Evolutionary conservation across 2,113 vertebrate genomes (phyloP).

Genomic region (Morone saxatilis): DNA sequence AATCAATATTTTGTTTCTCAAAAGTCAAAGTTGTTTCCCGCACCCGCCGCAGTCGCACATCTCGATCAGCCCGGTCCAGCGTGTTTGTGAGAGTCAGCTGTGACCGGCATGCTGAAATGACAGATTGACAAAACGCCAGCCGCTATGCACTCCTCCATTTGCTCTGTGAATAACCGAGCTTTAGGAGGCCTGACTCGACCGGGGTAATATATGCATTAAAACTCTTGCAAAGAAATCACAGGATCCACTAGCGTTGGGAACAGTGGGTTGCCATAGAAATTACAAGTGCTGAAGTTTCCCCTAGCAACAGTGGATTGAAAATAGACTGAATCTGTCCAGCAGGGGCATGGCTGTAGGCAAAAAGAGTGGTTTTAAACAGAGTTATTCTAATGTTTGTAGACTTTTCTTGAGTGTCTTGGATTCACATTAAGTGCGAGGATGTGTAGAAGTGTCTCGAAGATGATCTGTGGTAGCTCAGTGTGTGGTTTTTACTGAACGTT

Average conservation of each 20-base stretch:
- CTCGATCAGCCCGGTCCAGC: constrained; percentile 6
- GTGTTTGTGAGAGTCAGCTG: constrained; percentile 34
- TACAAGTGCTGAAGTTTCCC: constrained; percentile 74
- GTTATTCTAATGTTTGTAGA: constrained; percentile 12
- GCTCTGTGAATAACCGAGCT: constrained; percentile 50
- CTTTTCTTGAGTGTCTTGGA: not conserved
- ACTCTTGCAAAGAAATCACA: constrained; percentile 64
- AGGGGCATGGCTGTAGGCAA: constrained; percentile 46
- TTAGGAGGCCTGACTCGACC: constrained; percentile 48
- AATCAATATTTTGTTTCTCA: constrained; percentile 24
- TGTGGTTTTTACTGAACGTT: not conserved
- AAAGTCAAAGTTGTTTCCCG: constrained; percentile 43
- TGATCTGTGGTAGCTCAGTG: not conserved
- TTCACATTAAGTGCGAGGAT: not conserved
- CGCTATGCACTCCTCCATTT: constrained; percentile 35
- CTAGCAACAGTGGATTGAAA: constrained; percentile 77
- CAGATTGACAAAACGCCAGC: constrained; percentile 55
- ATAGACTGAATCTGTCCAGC: constrained; percentile 70
- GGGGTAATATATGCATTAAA: constrained; percentile 76
- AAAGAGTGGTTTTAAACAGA: constrained; percentile 21
- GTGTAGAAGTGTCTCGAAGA: not conserved
- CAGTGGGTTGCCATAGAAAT: constrained; percentile 79
- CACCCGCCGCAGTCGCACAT: constrained; percentile 21
- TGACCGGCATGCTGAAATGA: constrained; percentile 62
- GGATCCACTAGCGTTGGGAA: constrained; percentile 59